Evolutionary conservation across 2,888 invertebrate species (phyloP), one percentile per base, ranked within the genome.

Genomic region (Drosophila siamana): DNA sequence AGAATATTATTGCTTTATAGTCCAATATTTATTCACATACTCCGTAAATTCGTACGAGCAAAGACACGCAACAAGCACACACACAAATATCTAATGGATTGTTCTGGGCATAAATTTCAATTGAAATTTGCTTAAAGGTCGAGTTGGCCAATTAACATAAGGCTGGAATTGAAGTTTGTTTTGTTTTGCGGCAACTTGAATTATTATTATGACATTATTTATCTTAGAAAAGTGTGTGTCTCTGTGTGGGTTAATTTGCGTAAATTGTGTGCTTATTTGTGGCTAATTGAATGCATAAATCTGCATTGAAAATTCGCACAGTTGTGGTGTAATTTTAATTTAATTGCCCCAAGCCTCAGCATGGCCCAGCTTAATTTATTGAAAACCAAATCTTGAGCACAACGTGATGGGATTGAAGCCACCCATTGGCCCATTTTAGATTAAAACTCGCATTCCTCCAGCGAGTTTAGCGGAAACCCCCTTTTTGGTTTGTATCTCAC

Each of bases 221-320:
- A 68, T 56, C 52, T 54, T 51, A 72, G 55, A 44, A 19, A 41
- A 8, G 4, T 52, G 44, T 4, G 28, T 48, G 38, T 43, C 44
- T 64, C 44, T 64, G 65, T 69, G 52, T 62, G 46, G 61, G 55
- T 71, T 78, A 71, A 75, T 83, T 81, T 77, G 74, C 68, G 61
- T 59, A 75, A 84, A 78, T 72, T 84, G 81, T 84, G 69, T 82
- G 81, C 57, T 84, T 68, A 84, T 86, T 82, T 86, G 81, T 61
- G 75, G 78, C 62, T 75, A 86, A 84, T 86, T 84, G 64, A 78
- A 84, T 68, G 62, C 75, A 78, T 84, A 78, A 78, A 78, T 74
- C 67, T 56, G 43, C 63, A 80, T 63, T 28, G 59, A 51, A 66
- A 69, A 67, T 65, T 46, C 48, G 13, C 40, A 46, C 43, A 80